Evolutionary conservation across 2,888 invertebrate species (phyloP), one percentile per base, ranked within the genome.

Genomic region (Meta bourneti): DNA sequence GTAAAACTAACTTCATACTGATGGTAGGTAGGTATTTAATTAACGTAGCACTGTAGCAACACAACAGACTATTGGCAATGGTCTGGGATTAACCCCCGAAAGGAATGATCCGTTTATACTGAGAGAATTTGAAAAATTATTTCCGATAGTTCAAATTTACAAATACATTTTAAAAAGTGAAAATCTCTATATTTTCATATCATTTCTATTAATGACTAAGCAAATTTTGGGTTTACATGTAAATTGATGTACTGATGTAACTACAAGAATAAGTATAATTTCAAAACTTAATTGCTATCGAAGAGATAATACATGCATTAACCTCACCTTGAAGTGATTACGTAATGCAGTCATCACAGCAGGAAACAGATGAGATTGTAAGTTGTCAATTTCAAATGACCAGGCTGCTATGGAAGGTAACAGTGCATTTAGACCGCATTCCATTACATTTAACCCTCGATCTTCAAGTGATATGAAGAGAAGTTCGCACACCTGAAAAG

Each of bases 351-450:
- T 78, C 89, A 95, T 93, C 48, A 95, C 93, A 87, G 94, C 94
- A 87, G 94, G 94, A 48, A 95, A 93, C 20, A 95, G 94, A 93
- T 94, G 94, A 88, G 94, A 94, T 90, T 95, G 94, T 49, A 97
- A 94, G 81, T 95, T 95, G 85, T 95, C 96, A 92, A 96, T 94
- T 84, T 96, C 95, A 69, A 94, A 94, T 5, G 96, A 96, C 97
- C 97, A 97, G 94, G 96, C 95, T 0, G 96, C 96, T 92, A 97
- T 94, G 61, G 96, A 96, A 1, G 97, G 97, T 93, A 97, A 95
- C 83, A 97, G 95, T 75, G 96, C 94, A 90, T 96, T 95, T 51
- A 95, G 95, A 19, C 96, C 95, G 70, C 96, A 95, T 85, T 95
- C 95, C 13, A 96, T 95, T 7, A 97, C 96, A 91, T 95, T 95